These are phyloP conservation scores for Mobula hypostoma DNA, from an alignment of 2,113 vertebrate species.

Conservation along the genomic window DNA sequence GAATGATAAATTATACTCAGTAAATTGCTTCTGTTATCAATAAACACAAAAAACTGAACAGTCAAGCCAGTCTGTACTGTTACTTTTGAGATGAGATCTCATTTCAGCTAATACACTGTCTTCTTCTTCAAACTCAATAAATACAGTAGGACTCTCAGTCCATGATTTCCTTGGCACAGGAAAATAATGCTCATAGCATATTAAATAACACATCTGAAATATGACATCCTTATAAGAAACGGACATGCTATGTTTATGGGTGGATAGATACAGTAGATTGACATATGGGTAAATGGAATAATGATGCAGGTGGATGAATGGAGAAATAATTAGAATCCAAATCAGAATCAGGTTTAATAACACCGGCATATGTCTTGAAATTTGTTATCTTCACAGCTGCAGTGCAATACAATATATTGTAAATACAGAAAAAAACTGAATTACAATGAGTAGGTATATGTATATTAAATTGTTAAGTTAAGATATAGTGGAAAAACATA, in stretches of 20 bases:
- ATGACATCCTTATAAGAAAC: neutral
- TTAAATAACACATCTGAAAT: neutral
- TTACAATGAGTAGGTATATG: no score
- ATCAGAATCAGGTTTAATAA: no score
- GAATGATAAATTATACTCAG: neutral
- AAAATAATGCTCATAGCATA: neutral
- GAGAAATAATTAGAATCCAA: no score
- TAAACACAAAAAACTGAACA: neutral
- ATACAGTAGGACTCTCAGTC: neutral
- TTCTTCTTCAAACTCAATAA: neutral
- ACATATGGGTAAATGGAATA: no score
- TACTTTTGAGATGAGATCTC: neutral
- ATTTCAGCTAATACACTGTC: neutral
- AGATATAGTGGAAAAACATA: no score
- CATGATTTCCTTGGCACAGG: neutral
- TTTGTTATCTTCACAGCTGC: no score
- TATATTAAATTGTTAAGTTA: no score
- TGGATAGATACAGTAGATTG: neutral
- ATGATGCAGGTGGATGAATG: no score
- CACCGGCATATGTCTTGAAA: no score
- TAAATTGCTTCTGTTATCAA: neutral
- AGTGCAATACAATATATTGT: no score
- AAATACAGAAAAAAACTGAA: no score
- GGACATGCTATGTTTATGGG: neutral
- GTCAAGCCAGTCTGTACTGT: neutral